Percentiles rank a stretch among this genome's conserved stretches.
phyloP scores from a whole-genome alignment of 2,113 vertebrate species.

The Pluvianellus socialis region DNA sequence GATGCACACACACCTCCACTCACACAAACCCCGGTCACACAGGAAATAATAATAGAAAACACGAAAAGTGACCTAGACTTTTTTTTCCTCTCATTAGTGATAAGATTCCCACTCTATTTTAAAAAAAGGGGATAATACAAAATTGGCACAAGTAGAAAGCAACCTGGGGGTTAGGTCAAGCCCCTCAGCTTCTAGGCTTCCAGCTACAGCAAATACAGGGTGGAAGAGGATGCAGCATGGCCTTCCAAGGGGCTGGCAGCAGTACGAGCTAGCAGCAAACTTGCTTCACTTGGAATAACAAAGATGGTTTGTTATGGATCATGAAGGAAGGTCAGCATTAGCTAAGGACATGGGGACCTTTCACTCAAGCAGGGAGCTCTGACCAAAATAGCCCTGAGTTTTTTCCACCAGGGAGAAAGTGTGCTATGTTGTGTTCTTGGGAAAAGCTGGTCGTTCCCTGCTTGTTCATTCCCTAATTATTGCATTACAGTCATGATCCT shows the following conservation, averaged over 20 bases:
- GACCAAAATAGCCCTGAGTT: conserved; percentile 44
- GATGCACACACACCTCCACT: conserved; percentile 45
- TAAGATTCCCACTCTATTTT: conserved; percentile 14
- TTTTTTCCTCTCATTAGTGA: not conserved
- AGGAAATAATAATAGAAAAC: conserved; percentile 8
- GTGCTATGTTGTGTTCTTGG: not conserved
- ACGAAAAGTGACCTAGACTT: not conserved
- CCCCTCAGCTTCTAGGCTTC: conserved; percentile 37
- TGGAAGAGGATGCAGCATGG: conserved; percentile 18
- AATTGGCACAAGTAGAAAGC: conserved; percentile 70
- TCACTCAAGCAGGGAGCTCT: conserved; percentile 10
- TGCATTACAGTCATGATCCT: not conserved
- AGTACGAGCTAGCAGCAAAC: not conserved
- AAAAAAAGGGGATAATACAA: conserved; percentile 55
- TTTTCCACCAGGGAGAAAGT: conserved; percentile 59
- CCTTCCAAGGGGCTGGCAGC: conserved; percentile 13
- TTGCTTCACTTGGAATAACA: conserved; percentile 11
- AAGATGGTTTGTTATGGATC: not conserved
- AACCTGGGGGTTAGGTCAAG: not conserved
- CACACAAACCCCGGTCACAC: conserved; percentile 37
- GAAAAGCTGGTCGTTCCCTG: not conserved
- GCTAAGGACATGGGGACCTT: not conserved
- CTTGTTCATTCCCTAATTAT: conserved; percentile 4
- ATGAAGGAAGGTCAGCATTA: conserved; percentile 5
- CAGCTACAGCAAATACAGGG: conserved; percentile 20